phyloP scores from a whole-genome alignment of 1,140 invertebrate species.

The Drosophila baimaii region DNA sequence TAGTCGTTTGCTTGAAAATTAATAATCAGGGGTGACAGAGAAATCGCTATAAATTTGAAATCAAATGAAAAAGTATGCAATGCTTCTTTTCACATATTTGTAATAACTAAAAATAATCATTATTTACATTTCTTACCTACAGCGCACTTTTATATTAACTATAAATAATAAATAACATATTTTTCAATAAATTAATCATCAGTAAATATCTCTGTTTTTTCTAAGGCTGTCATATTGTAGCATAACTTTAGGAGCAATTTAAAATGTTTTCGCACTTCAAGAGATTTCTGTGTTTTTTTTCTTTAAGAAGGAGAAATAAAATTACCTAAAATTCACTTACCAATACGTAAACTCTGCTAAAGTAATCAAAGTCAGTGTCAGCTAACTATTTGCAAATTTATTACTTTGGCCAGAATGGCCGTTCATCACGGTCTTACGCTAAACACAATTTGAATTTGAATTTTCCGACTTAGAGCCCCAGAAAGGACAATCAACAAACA shows the following conservation, averaged over 20 bases:
- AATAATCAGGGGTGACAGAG: no score
- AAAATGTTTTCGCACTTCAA: background rate
- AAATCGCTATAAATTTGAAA: background rate
- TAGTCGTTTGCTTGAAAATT: no score
- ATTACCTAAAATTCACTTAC: background rate
- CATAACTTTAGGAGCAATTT: background rate
- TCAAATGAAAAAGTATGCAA: background rate
- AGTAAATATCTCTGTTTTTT: background rate
- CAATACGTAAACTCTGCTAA: background rate
- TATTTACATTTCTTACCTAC: no score
- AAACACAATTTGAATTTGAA: slow-evolving; percentile 54
- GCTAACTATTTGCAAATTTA: slow-evolving; percentile 42
- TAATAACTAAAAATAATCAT: no score
- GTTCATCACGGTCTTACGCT: slow-evolving; percentile 37
- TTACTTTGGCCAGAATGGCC: slow-evolving; percentile 21
- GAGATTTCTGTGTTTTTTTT: background rate
- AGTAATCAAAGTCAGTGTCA: slow-evolving; percentile 33
- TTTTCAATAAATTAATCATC: no score
- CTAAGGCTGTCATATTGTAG: background rate
- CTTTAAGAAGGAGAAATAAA: background rate
- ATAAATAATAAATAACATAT: no score
- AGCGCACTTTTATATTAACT: no score
- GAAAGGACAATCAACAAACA: slow-evolving; percentile 43
- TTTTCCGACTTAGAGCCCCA: slow-evolving; percentile 59
- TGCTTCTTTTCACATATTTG: no score